These are phyloP conservation scores for Emydura subglobosa DNA, from an alignment of 2,113 vertebrate genomes.

Conservation along the genomic window DNA sequence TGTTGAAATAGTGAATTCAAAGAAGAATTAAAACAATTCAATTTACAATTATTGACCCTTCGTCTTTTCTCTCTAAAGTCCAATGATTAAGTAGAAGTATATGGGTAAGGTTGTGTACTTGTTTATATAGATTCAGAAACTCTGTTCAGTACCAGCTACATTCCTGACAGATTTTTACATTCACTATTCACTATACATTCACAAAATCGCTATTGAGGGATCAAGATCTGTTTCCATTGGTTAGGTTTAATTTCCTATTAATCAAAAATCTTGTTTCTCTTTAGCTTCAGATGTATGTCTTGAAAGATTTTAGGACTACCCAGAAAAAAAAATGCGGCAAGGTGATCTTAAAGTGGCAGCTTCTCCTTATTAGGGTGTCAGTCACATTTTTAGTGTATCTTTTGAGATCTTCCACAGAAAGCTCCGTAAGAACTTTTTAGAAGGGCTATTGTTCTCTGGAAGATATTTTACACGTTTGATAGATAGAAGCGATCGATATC, in stretches of 20 bases:
- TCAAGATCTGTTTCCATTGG: background rate
- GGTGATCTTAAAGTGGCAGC: slow-evolving; percentile 6
- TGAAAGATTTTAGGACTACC: background rate
- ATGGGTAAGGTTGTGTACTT: background rate
- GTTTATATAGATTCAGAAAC: background rate
- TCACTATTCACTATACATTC: background rate
- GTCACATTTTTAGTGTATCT: background rate
- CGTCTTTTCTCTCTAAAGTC: background rate
- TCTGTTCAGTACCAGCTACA: background rate
- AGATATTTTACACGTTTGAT: slow-evolving; percentile 44
- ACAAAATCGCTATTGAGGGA: background rate
- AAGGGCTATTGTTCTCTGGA: slow-evolving; percentile 27
- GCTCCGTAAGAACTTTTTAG: background rate
- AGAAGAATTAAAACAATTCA: background rate
- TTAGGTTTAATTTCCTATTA: slow-evolving; percentile 53
- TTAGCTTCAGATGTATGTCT: background rate
- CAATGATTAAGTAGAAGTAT: background rate
- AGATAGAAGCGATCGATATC: slow-evolving; percentile 50
- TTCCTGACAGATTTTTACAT: background rate
- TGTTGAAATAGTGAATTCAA: background rate
- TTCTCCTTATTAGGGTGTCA: background rate
- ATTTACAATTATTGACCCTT: background rate
- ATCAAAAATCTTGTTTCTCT: slow-evolving; percentile 19
- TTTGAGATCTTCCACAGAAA: slow-evolving; percentile 23
- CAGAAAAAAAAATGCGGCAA: accelerated